Base-by-base conservation (phyloP, 1,140 invertebrate species). In the Physella acuta region DNA sequence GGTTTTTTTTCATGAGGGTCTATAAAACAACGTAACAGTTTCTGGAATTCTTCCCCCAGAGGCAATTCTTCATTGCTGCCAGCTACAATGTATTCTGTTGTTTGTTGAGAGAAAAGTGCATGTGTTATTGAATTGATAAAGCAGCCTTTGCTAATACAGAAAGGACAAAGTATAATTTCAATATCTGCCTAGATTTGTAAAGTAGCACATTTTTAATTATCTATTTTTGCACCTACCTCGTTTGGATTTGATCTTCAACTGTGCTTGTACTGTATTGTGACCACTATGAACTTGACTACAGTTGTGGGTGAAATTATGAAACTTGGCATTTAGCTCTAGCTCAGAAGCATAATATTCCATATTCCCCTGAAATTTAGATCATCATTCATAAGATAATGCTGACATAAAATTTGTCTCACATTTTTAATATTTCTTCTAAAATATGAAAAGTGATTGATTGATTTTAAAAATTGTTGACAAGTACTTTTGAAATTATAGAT, bases 41-140 rank as follows among this genome's bases (percentile, higher is more conserved):
- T 78, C 68, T 84, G 83, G 68, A 83, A 84, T 70, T 84, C 82
- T 39, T 82, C 81, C 8, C 82, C 82, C n/a, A 84, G 75, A 14
- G 82, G 81, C 8, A 84, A 70, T 39, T 82, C 82, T 64, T 84
- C 83, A 71, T 83, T 81, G 26, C 78, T 78, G 31, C 81, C 81
- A 30, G 79, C 30, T n/a, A 71, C 74, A 33, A 80, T 83, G 71
- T 84, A 84, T 49, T 83, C 83, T 84, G 70, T n/a, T n/a, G n/a
- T n/a, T n/a, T n/a, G n/a, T n/a, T n/a, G n/a, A n/a, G n/a, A n/a
- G n/a, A n/a, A n/a, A n/a, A n/a, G n/a, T n/a, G n/a, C n/a, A n/a
- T n/a, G n/a, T n/a, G n/a, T n/a, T n/a, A n/a, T n/a, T n/a, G n/a
- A n/a, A n/a, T n/a, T n/a, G n/a, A n/a, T n/a, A n/a, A n/a, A n/a